phyloP scores from a whole-genome alignment of 2,797 vertebrate species.

The Sciaenops ocellatus region DNA sequence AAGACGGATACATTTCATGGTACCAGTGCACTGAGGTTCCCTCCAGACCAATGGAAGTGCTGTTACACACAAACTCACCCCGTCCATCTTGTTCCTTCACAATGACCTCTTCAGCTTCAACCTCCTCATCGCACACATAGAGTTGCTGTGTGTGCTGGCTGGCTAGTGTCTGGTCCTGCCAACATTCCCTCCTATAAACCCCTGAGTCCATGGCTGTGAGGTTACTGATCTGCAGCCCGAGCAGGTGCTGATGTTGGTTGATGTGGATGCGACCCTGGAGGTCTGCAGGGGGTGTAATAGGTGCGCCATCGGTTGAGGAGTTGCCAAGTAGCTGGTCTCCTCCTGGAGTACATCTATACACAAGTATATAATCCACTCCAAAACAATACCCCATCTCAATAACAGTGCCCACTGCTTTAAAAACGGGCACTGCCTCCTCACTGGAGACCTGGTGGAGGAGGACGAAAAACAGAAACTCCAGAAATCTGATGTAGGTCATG shows the following conservation, averaged over 20 bases:
- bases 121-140: slow-evolving; percentile 74
- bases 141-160: slow-evolving; percentile 62
- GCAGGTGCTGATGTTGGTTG: slow-evolving; percentile 30
- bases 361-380: slow-evolving; percentile 77
- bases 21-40: slow-evolving; percentile 81
- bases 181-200: slow-evolving; percentile 81
- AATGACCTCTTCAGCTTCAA: slow-evolving; percentile 46
- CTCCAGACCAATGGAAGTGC: not conserved
- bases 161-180: slow-evolving; percentile 56
- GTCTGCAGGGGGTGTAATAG: slow-evolving; percentile 43
- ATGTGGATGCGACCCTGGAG: slow-evolving; percentile 67
- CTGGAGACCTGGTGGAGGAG: slow-evolving; percentile 57
- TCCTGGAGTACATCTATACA: slow-evolving; percentile 62
- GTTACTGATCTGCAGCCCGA: slow-evolving; percentile 71
- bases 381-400: slow-evolving; percentile 83
- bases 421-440: slow-evolving; percentile 60
- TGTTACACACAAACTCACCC: slow-evolving; percentile 71
- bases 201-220: slow-evolving; percentile 78
- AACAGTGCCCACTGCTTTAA: slow-evolving; percentile 47
- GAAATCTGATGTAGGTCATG: slow-evolving; percentile 67
- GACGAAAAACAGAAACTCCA: slow-evolving; percentile 65
- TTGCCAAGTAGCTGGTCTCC: slow-evolving; percentile 80
- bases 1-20: slow-evolving; percentile 44
- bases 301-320: slow-evolving; percentile 55
- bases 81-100: slow-evolving; percentile 33